These are phyloP conservation scores for Casuarius casuarius DNA, from an alignment of 2,113 vertebrate species.

Conservation along the genomic window DNA sequence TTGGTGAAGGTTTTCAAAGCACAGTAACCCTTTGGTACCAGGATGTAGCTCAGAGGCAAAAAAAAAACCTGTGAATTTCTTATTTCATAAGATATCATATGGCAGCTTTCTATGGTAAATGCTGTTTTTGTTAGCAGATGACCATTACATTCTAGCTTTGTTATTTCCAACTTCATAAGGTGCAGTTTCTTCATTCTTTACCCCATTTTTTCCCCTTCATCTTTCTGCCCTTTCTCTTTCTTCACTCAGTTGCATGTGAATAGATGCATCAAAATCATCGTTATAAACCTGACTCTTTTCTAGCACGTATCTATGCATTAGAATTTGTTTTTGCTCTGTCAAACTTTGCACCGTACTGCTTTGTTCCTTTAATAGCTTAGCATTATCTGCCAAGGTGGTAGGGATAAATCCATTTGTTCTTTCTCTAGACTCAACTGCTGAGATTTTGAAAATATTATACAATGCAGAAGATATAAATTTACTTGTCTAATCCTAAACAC, in stretches of 20 bases:
- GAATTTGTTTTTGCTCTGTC: not conserved
- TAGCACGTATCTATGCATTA: not conserved
- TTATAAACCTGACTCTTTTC: not conserved
- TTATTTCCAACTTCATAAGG: not conserved
- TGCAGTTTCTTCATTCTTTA: not conserved
- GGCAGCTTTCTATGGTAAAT: not conserved
- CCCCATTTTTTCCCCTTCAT: rapidly evolving
- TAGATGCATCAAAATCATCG: not conserved
- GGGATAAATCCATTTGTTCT: constrained; percentile 22
- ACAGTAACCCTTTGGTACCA: constrained; percentile 79
- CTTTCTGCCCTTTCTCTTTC: not conserved
- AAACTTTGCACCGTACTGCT: not conserved
- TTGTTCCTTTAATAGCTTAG: not conserved
- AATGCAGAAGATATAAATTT: not conserved
- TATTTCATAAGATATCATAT: not conserved
- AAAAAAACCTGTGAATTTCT: not conserved
- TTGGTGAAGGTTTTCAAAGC: constrained; percentile 66
- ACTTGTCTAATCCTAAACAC: not conserved
- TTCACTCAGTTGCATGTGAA: not conserved
- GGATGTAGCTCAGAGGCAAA: not conserved
- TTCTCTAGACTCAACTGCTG: not conserved
- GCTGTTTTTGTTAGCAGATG: not conserved
- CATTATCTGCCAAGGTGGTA: not conserved
- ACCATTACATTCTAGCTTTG: not conserved
- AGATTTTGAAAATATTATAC: not conserved